Conservation (phyloP, 1,140 invertebrate genomes). For the Pseudomyrmex dendroicus region DNA sequence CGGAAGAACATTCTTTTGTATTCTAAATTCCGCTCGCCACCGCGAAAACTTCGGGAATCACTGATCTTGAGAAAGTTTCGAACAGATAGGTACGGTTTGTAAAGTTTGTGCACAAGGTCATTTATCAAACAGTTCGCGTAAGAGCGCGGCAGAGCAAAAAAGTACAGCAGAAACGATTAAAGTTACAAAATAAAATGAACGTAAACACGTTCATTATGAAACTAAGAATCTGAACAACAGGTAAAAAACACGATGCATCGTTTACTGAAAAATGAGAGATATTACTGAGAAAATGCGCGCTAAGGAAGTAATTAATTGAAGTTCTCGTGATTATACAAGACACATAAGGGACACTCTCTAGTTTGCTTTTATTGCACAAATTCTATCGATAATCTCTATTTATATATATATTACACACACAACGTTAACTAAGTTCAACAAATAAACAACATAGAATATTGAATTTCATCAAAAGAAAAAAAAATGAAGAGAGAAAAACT, state of each 20-base stretch:
- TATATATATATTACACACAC: no score
- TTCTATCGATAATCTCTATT: no score
- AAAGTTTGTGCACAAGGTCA: constrained; percentile 27
- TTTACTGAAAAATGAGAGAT: background rate
- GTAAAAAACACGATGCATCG: background rate
- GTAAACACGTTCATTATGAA: background rate
- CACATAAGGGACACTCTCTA: no score
- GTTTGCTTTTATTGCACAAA: no score
- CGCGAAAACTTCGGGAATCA: constrained; percentile 9
- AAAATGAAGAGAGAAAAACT: constrained; percentile 16
- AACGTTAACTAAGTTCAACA: no score
- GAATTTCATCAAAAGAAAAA: background rate
- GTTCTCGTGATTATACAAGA: background rate
- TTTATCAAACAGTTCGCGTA: constrained; percentile 11
- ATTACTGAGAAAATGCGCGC: background rate
- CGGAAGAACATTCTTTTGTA: background rate
- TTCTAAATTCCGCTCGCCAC: background rate
- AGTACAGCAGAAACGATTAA: background rate
- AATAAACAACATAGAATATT: background rate
- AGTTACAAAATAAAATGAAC: background rate
- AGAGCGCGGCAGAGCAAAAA: background rate
- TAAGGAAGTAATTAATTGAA: background rate
- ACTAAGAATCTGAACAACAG: background rate
- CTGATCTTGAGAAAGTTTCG: constrained; percentile 24
- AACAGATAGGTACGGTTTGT: background rate